A percentile compares a stretch with the other conserved stretches of the same genome.
Evolutionary conservation across 2,888 invertebrate genomes (phyloP).

Genomic region (Ptilodon capucinus): DNA sequence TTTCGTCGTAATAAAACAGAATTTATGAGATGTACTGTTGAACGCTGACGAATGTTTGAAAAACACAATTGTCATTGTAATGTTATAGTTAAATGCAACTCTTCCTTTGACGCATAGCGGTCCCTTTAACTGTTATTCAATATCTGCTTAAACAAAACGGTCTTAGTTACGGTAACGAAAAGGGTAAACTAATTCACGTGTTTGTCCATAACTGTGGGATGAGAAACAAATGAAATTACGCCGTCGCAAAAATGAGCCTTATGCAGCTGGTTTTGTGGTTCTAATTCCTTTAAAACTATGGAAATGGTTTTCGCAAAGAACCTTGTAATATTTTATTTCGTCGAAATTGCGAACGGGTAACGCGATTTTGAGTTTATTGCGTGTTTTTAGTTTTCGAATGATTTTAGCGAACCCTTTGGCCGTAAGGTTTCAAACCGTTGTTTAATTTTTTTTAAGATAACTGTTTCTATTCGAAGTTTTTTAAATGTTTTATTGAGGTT

Average conservation of each 20-base stretch:
- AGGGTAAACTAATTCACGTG: conserved; percentile 61
- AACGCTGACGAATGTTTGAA: conserved; percentile 48
- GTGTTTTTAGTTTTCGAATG: conserved; percentile 40
- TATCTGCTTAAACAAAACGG: conserved; percentile 60
- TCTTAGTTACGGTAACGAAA: conserved; percentile 67
- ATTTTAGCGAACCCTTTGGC: conserved; percentile 62
- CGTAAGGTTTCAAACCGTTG: conserved; percentile 47
- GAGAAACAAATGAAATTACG: not conserved
- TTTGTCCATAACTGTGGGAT: conserved; percentile 36
- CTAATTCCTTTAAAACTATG: not conserved
- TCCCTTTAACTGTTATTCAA: conserved; percentile 61
- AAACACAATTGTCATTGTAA: conserved; percentile 41
- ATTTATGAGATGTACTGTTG: conserved; percentile 68
- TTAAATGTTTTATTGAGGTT: conserved; percentile 50
- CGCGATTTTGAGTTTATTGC: conserved; percentile 60
- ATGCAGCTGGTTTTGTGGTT: not conserved
- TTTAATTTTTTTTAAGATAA: conserved; percentile 26
- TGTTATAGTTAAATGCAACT: conserved; percentile 75
- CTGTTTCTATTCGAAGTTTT: conserved; percentile 26
- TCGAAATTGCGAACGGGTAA: conserved; percentile 53
- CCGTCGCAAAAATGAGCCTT: conserved; percentile 20
- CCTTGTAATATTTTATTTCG: conserved; percentile 45
- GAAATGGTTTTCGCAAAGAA: conserved; percentile 17
- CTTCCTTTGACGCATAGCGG: conserved; percentile 67
- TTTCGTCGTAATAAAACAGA: conserved; percentile 52